Evolutionary conservation across 2,113 vertebrate genomes (phyloP).

Genomic region (Embiotoca jacksoni): DNA sequence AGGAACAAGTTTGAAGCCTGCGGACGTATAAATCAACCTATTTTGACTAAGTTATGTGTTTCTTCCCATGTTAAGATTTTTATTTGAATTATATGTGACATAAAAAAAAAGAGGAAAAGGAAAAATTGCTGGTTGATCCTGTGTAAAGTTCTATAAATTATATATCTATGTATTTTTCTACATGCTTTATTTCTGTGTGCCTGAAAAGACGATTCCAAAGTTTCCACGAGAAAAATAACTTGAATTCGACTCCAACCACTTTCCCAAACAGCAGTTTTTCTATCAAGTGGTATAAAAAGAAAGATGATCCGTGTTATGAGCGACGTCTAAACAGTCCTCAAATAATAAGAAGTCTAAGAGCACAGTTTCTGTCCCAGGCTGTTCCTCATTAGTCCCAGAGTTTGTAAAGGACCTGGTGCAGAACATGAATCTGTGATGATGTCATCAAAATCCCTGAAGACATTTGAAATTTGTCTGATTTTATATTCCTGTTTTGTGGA

Average conservation of each 20-base stretch:
- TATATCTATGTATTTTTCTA: slow-evolving; percentile 41
- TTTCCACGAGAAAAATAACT: slow-evolving; percentile 15
- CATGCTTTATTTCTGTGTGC: background rate
- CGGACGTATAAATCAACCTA: background rate
- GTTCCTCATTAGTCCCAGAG: too few species aligned
- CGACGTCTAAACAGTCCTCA: background rate
- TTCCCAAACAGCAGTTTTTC: slow-evolving; percentile 31
- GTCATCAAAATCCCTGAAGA: too few species aligned
- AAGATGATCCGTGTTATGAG: background rate
- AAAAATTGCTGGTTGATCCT: too few species aligned
- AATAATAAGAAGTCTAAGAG: background rate
- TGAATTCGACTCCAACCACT: slow-evolving; percentile 12
- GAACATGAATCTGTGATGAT: too few species aligned
- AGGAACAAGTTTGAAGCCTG: background rate
- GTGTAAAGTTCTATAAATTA: background rate
- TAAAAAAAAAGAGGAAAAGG: background rate
- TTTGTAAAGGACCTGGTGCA: too few species aligned
- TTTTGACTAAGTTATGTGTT: too few species aligned
- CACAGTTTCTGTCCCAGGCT: too few species aligned
- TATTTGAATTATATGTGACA: background rate
- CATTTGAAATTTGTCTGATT: too few species aligned
- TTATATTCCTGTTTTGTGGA: too few species aligned
- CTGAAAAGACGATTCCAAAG: slow-evolving; percentile 54
- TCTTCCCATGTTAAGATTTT: background rate
- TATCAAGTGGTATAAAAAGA: slow-evolving; percentile 20